phyloP scores from a whole-genome alignment of 2,797 vertebrate genomes.

The Acrocephalus scirpaceus region DNA sequence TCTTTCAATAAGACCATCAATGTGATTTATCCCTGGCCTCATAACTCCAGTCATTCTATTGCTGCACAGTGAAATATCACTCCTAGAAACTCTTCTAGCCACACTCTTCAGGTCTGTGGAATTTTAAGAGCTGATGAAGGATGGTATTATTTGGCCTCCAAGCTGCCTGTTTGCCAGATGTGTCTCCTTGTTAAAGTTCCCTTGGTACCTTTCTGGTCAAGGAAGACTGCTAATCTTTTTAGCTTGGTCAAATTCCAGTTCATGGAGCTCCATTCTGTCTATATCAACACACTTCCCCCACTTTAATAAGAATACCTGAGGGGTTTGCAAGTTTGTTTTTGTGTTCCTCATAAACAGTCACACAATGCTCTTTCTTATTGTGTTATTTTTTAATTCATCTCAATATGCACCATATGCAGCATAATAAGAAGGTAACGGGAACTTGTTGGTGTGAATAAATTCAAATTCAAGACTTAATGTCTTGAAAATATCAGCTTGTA shows the following conservation, averaged over 20 bases:
- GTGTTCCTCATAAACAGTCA: not conserved
- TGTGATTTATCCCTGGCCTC: conserved; percentile 54
- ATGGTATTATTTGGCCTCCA: not conserved
- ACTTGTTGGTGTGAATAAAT: not conserved
- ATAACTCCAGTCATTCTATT: conserved; percentile 56
- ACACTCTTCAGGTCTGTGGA: not conserved
- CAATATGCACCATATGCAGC: not conserved
- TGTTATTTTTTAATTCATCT: not conserved
- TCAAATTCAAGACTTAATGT: not conserved
- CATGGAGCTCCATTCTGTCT: not conserved
- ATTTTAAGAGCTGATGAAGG: conserved; percentile 48
- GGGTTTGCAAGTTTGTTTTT: not conserved
- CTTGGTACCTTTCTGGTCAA: conserved; percentile 18
- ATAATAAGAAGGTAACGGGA: not conserved
- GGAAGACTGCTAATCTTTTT: conserved; percentile 33
- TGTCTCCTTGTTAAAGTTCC: conserved; percentile 32
- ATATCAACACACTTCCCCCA: not conserved
- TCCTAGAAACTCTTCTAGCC: conserved; percentile 25
- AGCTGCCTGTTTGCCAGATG: conserved; percentile 4
- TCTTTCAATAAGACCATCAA: conserved; percentile 36
- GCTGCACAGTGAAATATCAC: conserved; percentile 49
- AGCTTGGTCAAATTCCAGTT: conserved; percentile 48
- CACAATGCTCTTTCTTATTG: not conserved
- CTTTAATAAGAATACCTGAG: not conserved
- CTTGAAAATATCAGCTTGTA: not conserved